Evolutionary conservation across 2,888 invertebrate species (phyloP).

Genomic region (Sesamia inferens): DNA sequence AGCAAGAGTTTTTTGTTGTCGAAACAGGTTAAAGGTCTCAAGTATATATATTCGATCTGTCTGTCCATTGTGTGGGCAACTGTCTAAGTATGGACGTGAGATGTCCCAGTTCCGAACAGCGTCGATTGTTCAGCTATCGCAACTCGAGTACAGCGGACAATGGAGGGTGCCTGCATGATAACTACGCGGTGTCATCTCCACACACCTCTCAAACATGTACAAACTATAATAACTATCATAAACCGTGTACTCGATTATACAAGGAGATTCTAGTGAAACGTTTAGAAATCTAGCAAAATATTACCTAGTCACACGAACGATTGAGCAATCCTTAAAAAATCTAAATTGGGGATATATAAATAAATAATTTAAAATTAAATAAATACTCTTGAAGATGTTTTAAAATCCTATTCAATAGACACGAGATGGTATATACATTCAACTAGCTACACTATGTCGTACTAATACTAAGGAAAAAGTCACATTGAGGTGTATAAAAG

Average conservation of each 20-base stretch:
- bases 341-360: constrained; percentile 72
- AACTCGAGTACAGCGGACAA: constrained; percentile 60
- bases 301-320: constrained; percentile 74
- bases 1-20: constrained; percentile 35
- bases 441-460: constrained; percentile 78
- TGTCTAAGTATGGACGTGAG: constrained; percentile 30
- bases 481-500: constrained; percentile 87
- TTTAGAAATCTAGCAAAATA: constrained; percentile 72
- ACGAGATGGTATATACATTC: constrained; percentile 64
- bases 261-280: constrained; percentile 48
- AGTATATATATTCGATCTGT: constrained; percentile 37
- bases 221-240: constrained; percentile 28
- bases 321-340: constrained; percentile 84
- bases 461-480: constrained; percentile 82
- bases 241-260: constrained; percentile 27
- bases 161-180: constrained; percentile 45
- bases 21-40: constrained; percentile 54
- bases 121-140: constrained; percentile 68
- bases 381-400: constrained; percentile 59
- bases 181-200: constrained; percentile 45
- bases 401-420: constrained; percentile 69
- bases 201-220: constrained; percentile 26
- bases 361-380: constrained; percentile 68
- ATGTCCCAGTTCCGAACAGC: constrained; percentile 67
- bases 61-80: constrained; percentile 50